Evolutionary conservation across 2,888 invertebrate species (phyloP), one percentile per base, ranked within the genome.

Genomic region (Gisinianus flammeolus): DNA sequence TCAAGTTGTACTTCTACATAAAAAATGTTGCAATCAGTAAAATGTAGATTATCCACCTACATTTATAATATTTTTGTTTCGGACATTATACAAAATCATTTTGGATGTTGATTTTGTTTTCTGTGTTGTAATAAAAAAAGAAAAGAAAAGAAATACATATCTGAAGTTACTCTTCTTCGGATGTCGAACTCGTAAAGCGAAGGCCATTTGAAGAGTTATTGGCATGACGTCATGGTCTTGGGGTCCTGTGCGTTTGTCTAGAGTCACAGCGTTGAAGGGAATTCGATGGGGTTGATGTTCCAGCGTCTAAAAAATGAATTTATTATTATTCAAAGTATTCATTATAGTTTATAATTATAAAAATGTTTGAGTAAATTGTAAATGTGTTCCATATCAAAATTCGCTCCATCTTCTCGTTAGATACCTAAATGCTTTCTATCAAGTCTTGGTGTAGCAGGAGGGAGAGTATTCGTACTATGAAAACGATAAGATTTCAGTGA

Each of bases 401-500:
- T n/a, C n/a, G n/a, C n/a, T n/a, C n/a, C n/a, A n/a, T 54, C n/a
- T 54, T 54, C 16, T 44, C 16, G 44, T 44, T 10, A 44, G 19
- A 26, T 80, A 83, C 84, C 82, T 44, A 82, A 33, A 75, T 79
- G 79, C 73, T 82, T 83, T 30, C 83, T 78, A 67, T 84, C 85
- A 62, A 83, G 77, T 66, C 83, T 80, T 54, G 83, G 84, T 26
- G 84, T 84, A 33, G 82, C 82, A 8, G 84, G 83, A 4, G 83
- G 82, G 5, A 84, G 79, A 6, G 83, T 83, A 58, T 68, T 75
- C 1, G 81, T 82, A 52, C 81, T 88, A 30, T 86, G 85, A 67
- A 88, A 88, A 31, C 89, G 88, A 31, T 90, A 87, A 30, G 91
- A 91, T 79, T 92, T 90, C 85, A 91, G 91, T 52, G 91, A 91